phyloP scores from a whole-genome alignment of 1,140 invertebrate genomes.

The Eubasilissa regina region DNA sequence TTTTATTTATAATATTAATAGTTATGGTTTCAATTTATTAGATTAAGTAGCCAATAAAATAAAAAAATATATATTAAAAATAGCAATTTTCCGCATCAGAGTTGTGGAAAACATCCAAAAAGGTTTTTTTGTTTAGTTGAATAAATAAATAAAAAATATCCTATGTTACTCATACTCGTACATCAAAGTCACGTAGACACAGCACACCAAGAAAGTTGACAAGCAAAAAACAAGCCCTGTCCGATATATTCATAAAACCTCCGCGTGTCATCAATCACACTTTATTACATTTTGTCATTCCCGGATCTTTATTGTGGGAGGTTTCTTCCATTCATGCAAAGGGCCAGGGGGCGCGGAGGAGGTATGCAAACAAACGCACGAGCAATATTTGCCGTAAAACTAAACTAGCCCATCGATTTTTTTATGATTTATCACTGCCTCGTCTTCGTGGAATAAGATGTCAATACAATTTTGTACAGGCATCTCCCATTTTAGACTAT shows the following conservation, averaged over 20 bases:
- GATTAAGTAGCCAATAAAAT: too few species aligned
- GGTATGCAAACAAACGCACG: not conserved
- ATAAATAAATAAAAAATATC: not conserved
- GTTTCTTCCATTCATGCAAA: conserved; percentile 28
- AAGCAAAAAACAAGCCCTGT: conserved; percentile 37
- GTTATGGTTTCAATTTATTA: too few species aligned
- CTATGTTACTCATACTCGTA: not conserved
- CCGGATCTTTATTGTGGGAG: conserved; percentile 20
- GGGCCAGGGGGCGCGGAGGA: not conserved
- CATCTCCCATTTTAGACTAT: conserved; percentile 10
- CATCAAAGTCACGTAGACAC: not conserved
- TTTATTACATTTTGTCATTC: conserved; percentile 43
- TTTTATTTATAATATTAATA: too few species aligned
- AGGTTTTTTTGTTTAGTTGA: too few species aligned
- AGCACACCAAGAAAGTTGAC: conserved; percentile 35
- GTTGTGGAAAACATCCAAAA: too few species aligned
- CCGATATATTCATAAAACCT: conserved; percentile 17
- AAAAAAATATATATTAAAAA: too few species aligned
- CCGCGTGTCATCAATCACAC: conserved; percentile 44
- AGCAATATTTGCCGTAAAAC: not conserved
- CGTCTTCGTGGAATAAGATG: conserved; percentile 35
- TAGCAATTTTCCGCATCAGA: too few species aligned
- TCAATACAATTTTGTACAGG: not conserved
- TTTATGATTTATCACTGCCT: conserved; percentile 27
- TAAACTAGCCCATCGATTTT: conserved; percentile 23